Evolutionary conservation across 2,888 invertebrate genomes (phyloP).

Genomic region (Aspidiotus destructor): DNA sequence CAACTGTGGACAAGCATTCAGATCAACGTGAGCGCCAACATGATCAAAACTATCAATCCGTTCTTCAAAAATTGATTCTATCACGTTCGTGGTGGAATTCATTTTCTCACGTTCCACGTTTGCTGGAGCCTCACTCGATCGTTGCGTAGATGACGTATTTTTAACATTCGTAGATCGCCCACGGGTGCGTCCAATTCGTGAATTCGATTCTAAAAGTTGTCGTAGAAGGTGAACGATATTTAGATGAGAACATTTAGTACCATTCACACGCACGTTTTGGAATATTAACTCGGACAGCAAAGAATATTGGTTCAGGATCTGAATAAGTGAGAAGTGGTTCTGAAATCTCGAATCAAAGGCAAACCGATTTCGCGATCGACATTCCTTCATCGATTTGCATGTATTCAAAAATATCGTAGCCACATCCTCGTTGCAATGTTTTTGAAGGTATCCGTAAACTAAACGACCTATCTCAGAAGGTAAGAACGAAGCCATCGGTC

Average conservation of each 20-base stretch:
- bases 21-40: too few relatives aligned
- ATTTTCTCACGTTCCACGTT: too few relatives aligned
- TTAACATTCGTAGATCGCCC: too few relatives aligned
- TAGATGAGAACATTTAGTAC: constrained; percentile 4
- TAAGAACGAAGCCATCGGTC: constrained; percentile 17
- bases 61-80: too few relatives aligned
- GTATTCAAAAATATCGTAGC: constrained; percentile 10
- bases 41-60: too few relatives aligned
- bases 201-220: background rate
- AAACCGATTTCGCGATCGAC: constrained; percentile 3
- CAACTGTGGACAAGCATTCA: too few relatives aligned
- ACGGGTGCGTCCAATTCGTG: too few relatives aligned
- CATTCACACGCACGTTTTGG: background rate
- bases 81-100: too few relatives aligned
- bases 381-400: constrained; percentile 14
- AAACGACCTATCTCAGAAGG: constrained; percentile 18
- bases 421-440: constrained; percentile 6
- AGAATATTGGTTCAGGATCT: constrained; percentile 20
- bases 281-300: constrained; percentile 21
- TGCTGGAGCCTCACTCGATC: too few relatives aligned
- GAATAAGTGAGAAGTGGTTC: background rate
- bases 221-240: constrained; percentile 3
- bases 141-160: too few relatives aligned
- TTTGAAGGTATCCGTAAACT: constrained; percentile 16
- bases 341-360: constrained; percentile 15